Conservation (phyloP, 2,888 invertebrate genomes). For the Andrena trimmerana region DNA sequence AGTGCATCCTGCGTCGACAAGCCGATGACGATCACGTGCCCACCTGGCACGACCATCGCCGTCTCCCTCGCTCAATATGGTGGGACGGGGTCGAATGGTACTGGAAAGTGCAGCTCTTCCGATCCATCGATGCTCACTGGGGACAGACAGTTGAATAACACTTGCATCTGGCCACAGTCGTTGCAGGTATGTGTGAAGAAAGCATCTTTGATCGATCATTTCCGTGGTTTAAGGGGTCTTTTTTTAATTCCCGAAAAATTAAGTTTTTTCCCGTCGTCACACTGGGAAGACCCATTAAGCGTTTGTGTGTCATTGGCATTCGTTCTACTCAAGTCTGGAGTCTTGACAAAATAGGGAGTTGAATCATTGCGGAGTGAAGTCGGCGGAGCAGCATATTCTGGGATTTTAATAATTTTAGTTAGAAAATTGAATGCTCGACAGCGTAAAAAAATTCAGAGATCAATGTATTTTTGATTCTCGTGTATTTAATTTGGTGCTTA, state of each 20-base stretch:
- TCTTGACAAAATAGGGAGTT: too few species aligned
- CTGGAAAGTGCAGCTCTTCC: constrained; percentile 86
- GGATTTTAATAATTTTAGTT: too few species aligned
- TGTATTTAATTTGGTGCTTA: background rate
- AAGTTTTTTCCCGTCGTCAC: too few species aligned
- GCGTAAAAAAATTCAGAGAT: too few species aligned
- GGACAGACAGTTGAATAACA: constrained; percentile 87
- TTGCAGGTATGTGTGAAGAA: constrained; percentile 89
- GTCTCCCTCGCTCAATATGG: constrained; percentile 97
- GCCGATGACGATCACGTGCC: constrained; percentile 94
- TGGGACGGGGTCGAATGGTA: constrained; percentile 86
- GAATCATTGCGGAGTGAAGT: too few species aligned
- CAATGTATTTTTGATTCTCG: background rate
- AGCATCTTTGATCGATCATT: constrained; percentile 22
- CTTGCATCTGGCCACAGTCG: constrained; percentile 91
- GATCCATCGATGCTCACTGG: constrained; percentile 75
- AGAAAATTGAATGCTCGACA: too few species aligned
- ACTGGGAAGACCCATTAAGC: too few species aligned
- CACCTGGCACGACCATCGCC: constrained; percentile 95
- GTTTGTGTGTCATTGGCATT: too few species aligned
- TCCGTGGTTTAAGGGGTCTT: background rate
- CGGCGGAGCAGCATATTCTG: too few species aligned
- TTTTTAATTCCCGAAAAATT: too few species aligned
- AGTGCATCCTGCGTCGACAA: constrained; percentile 97
- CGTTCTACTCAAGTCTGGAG: too few species aligned